Percentiles rank a stretch among this genome's conserved stretches.
phyloP scores from a whole-genome alignment of 1,140 invertebrate genomes.

The Papilio machaon region DNA sequence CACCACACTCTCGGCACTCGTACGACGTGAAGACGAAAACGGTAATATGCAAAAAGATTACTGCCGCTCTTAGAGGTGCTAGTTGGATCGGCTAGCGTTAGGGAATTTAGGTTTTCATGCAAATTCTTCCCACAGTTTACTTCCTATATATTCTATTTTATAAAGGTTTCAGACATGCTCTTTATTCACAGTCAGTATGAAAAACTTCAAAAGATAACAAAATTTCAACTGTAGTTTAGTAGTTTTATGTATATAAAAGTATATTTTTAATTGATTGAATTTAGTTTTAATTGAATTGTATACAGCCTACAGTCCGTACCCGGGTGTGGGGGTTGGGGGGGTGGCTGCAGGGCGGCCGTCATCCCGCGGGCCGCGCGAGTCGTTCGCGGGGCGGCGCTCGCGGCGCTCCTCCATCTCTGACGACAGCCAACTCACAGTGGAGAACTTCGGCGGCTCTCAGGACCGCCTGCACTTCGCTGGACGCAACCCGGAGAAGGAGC shows the following conservation, averaged over 20 bases:
- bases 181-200: too few relatives aligned
- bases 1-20: conserved; percentile 85
- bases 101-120: too few relatives aligned
- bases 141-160: too few relatives aligned
- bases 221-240: too few relatives aligned
- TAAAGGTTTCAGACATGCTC: too few relatives aligned
- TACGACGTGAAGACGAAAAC: conserved; percentile 65
- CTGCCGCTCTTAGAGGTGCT: neutral
- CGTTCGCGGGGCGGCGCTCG: conserved; percentile 91
- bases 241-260: too few relatives aligned
- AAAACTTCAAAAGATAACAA: too few relatives aligned
- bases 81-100: too few relatives aligned
- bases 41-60: conserved; percentile 43
- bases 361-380: conserved; percentile 87
- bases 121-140: too few relatives aligned
- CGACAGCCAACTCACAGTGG: conserved; percentile 94
- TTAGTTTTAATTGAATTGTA: neutral
- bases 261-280: neutral
- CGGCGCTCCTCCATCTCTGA: conserved; percentile 92
- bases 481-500: conserved; percentile 89
- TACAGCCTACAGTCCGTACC: conserved; percentile 43
- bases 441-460: conserved; percentile 95
- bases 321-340: conserved; percentile 60
- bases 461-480: conserved; percentile 87
- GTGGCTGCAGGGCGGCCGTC: conserved; percentile 89